Conservation (phyloP, 2,888 invertebrate species). For the Caprella mutica region DNA sequence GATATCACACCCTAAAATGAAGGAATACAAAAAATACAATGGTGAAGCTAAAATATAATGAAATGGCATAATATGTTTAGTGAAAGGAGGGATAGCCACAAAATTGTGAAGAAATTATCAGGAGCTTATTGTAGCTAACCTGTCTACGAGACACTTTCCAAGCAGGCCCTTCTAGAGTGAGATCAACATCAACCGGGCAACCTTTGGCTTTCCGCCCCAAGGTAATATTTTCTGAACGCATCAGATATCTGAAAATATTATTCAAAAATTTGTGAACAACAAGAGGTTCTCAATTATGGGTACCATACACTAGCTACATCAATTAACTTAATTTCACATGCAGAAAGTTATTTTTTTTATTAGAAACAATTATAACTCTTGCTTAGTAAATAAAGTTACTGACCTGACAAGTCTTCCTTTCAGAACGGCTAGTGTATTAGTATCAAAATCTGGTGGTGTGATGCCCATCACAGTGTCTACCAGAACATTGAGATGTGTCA, state of each 20-base stretch:
- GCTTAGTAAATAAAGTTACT: background rate
- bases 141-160: conserved; percentile 87
- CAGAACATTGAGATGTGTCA: conserved; percentile 80
- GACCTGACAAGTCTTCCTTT: conserved; percentile 78
- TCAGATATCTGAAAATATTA: conserved; percentile 29
- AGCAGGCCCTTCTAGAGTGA: conserved; percentile 85
- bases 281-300: no score
- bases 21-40: no score
- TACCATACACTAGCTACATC: no score
- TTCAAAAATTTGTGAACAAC: no score
- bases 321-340: no score
- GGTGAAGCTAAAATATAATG: no score
- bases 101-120: no score
- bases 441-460: conserved; percentile 73
- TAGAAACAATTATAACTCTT: no score
- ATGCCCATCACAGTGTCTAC: conserved; percentile 62
- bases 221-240: conserved; percentile 52
- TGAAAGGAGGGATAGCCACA: no score
- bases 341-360: no score
- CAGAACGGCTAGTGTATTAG: conserved; percentile 82
- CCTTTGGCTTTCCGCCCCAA: conserved; percentile 82
- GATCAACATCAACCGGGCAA: conserved; percentile 80
- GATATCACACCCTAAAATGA: conserved; percentile 71
- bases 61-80: no score
- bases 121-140: conserved; percentile 17